Evolutionary conservation across 2,888 invertebrate genomes (phyloP).

Genomic region (Yponomeuta cagnagella): DNA sequence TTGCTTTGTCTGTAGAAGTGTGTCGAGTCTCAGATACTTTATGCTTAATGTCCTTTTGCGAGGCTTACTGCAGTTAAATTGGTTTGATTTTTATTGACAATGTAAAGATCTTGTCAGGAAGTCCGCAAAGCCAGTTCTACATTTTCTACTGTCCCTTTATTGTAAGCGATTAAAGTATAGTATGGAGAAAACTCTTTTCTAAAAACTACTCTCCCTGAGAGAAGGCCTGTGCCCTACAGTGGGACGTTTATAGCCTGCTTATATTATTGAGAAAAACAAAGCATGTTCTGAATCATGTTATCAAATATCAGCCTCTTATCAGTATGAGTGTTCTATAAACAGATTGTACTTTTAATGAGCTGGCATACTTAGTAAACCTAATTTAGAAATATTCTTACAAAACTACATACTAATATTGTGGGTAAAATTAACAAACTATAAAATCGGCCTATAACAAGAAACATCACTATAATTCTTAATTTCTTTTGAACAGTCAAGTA

Average conservation of each 20-base stretch:
- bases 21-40: background rate
- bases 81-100: too few relatives aligned
- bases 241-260: too few relatives aligned
- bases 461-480: too few relatives aligned
- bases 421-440: too few relatives aligned
- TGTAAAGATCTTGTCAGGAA: too few relatives aligned
- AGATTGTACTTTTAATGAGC: slow-evolving; percentile 3
- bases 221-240: too few relatives aligned
- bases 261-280: slow-evolving; percentile 16
- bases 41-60: background rate
- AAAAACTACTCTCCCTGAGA: too few relatives aligned
- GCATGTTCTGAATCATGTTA: slow-evolving; percentile 26
- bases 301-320: slow-evolving; percentile 13
- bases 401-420: too few relatives aligned
- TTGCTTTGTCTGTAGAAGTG: slow-evolving; percentile 3
- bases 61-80: too few relatives aligned
- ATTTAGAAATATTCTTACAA: background rate
- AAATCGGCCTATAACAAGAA: too few relatives aligned
- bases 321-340: slow-evolving; percentile 15
- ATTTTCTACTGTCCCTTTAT: background rate
- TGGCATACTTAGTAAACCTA: background rate
- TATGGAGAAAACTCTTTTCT: background rate
- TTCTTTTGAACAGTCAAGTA: too few relatives aligned
- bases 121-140: too few relatives aligned
- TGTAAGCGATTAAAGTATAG: background rate